Evolutionary conservation across 2,888 invertebrate species (phyloP).

Genomic region (Serrognathus titanus): DNA sequence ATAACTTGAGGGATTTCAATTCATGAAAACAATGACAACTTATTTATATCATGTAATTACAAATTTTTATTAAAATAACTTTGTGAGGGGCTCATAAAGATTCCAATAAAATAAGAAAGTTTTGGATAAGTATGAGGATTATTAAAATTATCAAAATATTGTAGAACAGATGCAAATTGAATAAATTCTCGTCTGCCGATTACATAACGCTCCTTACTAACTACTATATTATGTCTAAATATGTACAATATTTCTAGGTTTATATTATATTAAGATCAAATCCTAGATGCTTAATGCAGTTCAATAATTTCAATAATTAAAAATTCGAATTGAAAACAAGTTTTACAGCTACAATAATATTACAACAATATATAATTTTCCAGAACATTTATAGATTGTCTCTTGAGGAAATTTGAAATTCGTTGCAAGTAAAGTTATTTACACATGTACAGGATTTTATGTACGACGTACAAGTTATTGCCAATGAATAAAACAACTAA

Average conservation of each 20-base stretch:
- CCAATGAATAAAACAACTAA: constrained; percentile 4
- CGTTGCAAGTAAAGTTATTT: constrained; percentile 31
- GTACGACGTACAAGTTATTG: constrained; percentile 8
- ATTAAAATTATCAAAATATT: no score
- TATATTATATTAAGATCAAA: constrained; percentile 37
- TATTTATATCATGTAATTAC: no score
- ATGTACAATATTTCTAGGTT: constrained; percentile 5
- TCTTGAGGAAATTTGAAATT: constrained; percentile 34
- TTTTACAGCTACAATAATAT: background rate
- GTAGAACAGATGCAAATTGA: no score
- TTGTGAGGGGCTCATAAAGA: no score
- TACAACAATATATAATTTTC: constrained; percentile 6
- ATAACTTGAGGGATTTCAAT: no score
- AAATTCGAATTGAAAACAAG: constrained; percentile 14
- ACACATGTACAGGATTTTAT: constrained; percentile 9
- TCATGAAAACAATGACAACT: no score
- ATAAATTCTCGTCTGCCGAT: no score
- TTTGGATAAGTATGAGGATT: no score
- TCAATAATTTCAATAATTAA: constrained; percentile 32
- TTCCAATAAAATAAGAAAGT: no score
- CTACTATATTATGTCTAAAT: background rate
- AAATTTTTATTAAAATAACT: no score
- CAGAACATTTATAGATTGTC: constrained; percentile 37
- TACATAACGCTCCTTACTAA: no score
- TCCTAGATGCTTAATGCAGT: constrained; percentile 48